These are phyloP conservation scores for Brienomyrus longianalis DNA, from an alignment of 2,113 vertebrate species.

Conservation along the genomic window DNA sequence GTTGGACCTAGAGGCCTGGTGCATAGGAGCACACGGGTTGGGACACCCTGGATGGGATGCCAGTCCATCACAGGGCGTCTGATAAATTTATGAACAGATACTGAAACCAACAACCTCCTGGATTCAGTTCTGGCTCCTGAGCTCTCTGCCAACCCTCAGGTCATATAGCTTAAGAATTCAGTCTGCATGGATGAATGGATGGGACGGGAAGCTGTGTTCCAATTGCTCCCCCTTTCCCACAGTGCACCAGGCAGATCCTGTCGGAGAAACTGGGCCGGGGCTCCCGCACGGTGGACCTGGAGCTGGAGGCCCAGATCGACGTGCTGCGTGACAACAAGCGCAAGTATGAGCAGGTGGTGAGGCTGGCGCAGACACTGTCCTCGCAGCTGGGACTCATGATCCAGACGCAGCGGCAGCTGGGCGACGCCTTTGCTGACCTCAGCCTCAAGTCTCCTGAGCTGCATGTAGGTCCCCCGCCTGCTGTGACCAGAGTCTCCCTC, in stretches of 20 bases:
- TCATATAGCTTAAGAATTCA: not conserved
- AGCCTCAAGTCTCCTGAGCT: constrained; percentile 94
- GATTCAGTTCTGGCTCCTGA: not conserved
- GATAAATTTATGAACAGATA: not conserved
- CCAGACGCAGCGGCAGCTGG: constrained; percentile 89
- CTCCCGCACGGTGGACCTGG: constrained; percentile 93
- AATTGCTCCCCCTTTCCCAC: constrained; percentile 12
- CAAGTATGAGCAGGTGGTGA: constrained; percentile 88
- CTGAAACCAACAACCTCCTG: not conserved
- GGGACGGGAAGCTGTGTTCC: not conserved
- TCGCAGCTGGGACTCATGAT: constrained; percentile 87
- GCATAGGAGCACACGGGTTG: not conserved
- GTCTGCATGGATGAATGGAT: not conserved
- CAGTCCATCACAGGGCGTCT: not conserved
- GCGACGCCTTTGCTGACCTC: constrained; percentile 92
- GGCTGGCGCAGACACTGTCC: constrained; percentile 81
- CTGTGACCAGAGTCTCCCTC: not conserved
- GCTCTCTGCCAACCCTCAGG: not conserved
- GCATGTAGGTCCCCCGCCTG: constrained; percentile 67
- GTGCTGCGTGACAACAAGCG: constrained; percentile 90
- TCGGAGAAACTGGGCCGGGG: constrained; percentile 94
- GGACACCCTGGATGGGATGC: not conserved
- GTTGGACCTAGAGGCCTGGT: not conserved
- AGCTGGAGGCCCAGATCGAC: constrained; percentile 93
- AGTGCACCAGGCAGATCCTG: constrained; percentile 96